Evolutionary conservation across 2,113 vertebrate genomes (phyloP), one percentile per base, ranked within the genome.

Genomic region (Trematomus loennbergii): DNA sequence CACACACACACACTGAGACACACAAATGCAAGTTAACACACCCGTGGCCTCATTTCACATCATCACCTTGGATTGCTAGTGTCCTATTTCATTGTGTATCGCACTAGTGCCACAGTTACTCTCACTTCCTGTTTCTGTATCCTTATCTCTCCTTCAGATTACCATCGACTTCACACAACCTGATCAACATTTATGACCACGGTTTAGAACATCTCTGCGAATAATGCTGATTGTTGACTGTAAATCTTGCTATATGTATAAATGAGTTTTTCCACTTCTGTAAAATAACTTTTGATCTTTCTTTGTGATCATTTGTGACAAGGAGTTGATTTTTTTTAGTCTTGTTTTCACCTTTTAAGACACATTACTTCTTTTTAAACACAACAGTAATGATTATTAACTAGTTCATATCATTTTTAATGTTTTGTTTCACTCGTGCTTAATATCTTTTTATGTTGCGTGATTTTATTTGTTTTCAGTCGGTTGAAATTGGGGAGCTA

Each of bases 11-110:
- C 43, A 36, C 29, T 54, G 17, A 55, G 48, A 53, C 49, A 72
- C 33, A 62, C 69, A 78, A 29, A 72, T 36, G 67, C 69, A 81
- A 54, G 83, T 72, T 15, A 83, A 84, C 79, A 89, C 88, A 84
- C 76, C n/a, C 61, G 25, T 46, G 58, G 72, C 45, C 85, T 79
- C 18, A 72, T 25, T 69, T 78, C 55, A 66, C 45, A 71, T 60
- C 15, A 58, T 74, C 65, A 72, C 72, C 81, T 79, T 73, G 73
- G 69, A 70, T 3, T 64, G 74, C 59, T 71, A n/a, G 36, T 85
- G 72, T 77, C 87, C 79, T 43, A 63, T 54, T 86, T 89, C 50
- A 60, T 11, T 45, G 49, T 77, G 60, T 61, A 17, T 25, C 5
- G 18, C 55, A 9, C 68, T 40, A 4, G 58, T 67, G 25, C 58